phyloP scores from a whole-genome alignment of 2,113 vertebrate genomes.

The Poicephalus meyeri region DNA sequence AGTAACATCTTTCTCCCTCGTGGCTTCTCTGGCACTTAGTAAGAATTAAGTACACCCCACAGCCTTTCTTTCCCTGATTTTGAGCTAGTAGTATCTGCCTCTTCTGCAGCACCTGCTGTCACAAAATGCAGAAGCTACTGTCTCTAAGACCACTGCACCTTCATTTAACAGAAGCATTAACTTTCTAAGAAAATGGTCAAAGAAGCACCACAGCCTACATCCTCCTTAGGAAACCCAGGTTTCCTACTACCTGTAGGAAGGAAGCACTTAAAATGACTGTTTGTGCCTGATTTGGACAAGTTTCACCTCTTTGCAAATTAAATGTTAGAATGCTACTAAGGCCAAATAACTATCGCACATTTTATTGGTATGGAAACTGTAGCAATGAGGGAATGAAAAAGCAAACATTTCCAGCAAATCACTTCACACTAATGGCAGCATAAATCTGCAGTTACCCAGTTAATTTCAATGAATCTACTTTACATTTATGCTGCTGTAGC shows the following conservation, averaged over 20 bases:
- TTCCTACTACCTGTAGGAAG: neutral
- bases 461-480: constrained; percentile 24
- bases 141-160: neutral
- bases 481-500: constrained; percentile 17
- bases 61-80: neutral
- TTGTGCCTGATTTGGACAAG: neutral
- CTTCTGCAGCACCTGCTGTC: neutral
- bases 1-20: neutral
- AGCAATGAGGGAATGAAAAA: neutral
- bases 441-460: constrained; percentile 32
- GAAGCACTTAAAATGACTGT: neutral
- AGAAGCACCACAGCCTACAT: neutral
- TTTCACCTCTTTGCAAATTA: neutral
- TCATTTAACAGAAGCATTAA: neutral
- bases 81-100: neutral
- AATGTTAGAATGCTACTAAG: neutral
- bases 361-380: neutral
- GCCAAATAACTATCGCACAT: neutral
- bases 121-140: neutral
- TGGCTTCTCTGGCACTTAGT: neutral
- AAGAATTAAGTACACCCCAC: neutral
- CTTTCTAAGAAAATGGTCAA: neutral
- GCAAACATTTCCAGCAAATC: constrained; percentile 30
- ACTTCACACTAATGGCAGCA: constrained; percentile 13
- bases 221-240: neutral